phyloP scores from a whole-genome alignment of 2,113 vertebrate species.

The Anser cygnoides region DNA sequence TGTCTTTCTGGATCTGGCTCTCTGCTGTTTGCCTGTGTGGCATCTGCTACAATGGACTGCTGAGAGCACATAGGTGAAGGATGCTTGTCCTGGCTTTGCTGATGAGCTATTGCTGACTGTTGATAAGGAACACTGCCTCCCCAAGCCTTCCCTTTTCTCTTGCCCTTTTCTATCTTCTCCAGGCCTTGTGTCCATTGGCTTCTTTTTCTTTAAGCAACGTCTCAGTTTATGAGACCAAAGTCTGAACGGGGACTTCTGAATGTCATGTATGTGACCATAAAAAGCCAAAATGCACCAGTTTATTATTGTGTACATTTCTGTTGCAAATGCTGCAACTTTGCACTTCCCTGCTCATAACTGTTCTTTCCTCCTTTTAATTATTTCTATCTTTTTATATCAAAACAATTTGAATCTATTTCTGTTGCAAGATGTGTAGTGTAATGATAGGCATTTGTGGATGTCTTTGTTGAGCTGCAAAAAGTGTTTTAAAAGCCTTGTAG shows the following conservation, averaged over 20 bases:
- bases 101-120: not conserved
- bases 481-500: constrained; percentile 39
- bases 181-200: not conserved
- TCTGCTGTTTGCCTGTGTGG: not conserved
- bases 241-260: not conserved
- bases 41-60: not conserved
- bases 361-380: constrained; percentile 20
- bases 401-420: constrained; percentile 45
- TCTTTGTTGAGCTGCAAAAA: constrained; percentile 46
- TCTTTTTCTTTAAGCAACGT: not conserved
- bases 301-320: not conserved
- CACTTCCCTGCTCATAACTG: not conserved
- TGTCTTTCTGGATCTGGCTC: not conserved
- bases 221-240: not conserved
- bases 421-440: constrained; percentile 1
- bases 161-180: not conserved
- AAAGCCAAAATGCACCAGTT: not conserved
- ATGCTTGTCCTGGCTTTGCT: not conserved
- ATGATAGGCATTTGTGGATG: constrained; percentile 13
- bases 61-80: not conserved
- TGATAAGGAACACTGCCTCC: not conserved
- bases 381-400: constrained; percentile 36
- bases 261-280: not conserved
- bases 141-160: not conserved
- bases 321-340: not conserved